Evolutionary conservation across 2,797 vertebrate genomes (phyloP).

Genomic region (Psittacula echo): DNA sequence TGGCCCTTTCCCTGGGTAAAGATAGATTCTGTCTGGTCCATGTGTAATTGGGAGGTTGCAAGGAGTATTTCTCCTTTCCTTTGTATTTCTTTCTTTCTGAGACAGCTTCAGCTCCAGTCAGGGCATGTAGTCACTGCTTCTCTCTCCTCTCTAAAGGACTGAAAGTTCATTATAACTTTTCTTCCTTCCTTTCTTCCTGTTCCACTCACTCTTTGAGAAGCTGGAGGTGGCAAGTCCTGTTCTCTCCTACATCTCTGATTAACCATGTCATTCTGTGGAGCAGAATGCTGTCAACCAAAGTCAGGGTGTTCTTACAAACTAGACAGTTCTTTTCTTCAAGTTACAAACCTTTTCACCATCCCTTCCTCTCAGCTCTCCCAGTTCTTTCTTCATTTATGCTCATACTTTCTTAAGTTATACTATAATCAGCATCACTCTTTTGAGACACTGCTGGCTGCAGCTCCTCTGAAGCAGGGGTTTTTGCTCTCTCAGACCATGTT

Average conservation of each 20-base stretch:
- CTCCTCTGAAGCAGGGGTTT: conserved; percentile 32
- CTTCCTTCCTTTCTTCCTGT: neutral
- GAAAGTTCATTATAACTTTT: neutral
- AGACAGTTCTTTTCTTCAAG: neutral
- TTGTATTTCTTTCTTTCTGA: neutral
- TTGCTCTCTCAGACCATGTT: conserved; percentile 47
- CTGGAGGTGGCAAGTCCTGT: neutral
- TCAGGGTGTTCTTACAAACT: neutral
- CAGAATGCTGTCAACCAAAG: neutral
- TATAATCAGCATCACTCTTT: conserved; percentile 31
- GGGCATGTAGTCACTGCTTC: neutral
- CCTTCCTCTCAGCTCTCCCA: neutral
- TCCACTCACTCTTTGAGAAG: neutral
- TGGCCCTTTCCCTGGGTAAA: neutral
- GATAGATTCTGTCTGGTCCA: neutral
- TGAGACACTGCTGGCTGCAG: conserved; percentile 40
- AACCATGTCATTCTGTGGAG: neutral
- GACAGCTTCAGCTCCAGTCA: neutral
- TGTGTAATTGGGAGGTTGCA: neutral
- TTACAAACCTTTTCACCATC: neutral
- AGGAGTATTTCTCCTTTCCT: neutral
- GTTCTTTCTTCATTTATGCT: neutral
- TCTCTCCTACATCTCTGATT: neutral
- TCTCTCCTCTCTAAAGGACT: neutral
- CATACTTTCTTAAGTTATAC: conserved; percentile 20